Percentiles rank a stretch among this genome's conserved stretches.
Evolutionary conservation across 1,140 invertebrate species (phyloP).

Genomic region (Rhagoletis pomonella): DNA sequence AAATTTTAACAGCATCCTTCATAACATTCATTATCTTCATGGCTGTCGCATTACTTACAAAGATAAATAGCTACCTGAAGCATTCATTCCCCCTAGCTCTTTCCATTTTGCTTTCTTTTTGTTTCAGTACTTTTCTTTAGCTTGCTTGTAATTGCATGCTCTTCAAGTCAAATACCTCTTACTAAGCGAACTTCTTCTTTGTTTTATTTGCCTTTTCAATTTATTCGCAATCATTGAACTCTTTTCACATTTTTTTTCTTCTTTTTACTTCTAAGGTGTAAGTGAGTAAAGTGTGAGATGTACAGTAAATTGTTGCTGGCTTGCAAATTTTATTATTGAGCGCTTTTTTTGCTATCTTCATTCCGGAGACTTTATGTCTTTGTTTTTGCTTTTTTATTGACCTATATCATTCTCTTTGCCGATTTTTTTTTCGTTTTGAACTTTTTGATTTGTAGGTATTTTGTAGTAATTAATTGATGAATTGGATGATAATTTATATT

Average conservation of each 20-base stretch:
- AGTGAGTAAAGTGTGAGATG: background rate
- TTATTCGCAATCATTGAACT: no score
- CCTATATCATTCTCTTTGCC: background rate
- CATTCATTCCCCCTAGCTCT: background rate
- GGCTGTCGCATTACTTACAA: background rate
- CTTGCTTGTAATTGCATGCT: background rate
- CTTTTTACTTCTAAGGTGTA: background rate
- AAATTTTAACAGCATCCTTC: background rate
- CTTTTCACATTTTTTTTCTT: no score
- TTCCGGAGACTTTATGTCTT: background rate
- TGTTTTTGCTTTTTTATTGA: background rate
- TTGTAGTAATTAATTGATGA: slow-evolving; percentile 17
- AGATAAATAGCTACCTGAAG: background rate
- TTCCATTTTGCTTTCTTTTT: background rate
- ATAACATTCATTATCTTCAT: background rate
- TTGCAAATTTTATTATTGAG: background rate
- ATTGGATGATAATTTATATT: background rate
- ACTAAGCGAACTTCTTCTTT: no score
- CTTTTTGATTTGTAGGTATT: background rate
- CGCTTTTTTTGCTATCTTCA: background rate
- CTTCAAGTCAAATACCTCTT: no score
- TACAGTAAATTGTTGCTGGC: background rate
- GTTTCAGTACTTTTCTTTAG: background rate
- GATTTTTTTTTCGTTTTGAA: background rate
- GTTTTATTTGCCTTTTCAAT: no score